These are phyloP conservation scores for Malacoctenus gilli DNA, from an alignment of 2,797 vertebrate genomes.

Conservation along the genomic window DNA sequence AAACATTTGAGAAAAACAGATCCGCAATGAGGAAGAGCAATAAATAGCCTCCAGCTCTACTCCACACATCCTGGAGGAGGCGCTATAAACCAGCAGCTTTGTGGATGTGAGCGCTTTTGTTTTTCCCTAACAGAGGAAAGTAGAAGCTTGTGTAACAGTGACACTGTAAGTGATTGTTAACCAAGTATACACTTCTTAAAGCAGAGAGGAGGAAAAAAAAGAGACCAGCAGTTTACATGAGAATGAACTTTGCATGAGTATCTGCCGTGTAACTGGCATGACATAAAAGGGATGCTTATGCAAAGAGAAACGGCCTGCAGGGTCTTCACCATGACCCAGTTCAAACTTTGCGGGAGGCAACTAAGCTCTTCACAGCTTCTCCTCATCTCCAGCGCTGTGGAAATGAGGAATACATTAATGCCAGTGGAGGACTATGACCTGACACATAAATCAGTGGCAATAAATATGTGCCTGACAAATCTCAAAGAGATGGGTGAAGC, in stretches of 20 bases:
- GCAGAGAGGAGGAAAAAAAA: conserved; percentile 22
- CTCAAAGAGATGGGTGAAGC: conserved; percentile 53
- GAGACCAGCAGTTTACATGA: conserved; percentile 51
- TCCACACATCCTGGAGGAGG: too few species aligned
- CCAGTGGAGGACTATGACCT: conserved; percentile 70
- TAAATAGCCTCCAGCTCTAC: too few species aligned
- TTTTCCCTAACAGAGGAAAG: too few species aligned
- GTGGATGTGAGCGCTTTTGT: too few species aligned
- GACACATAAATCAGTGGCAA: conserved; percentile 74
- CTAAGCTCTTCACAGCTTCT: conserved; percentile 53
- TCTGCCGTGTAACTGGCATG: conserved; percentile 63
- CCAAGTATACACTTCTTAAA: conserved; percentile 18
- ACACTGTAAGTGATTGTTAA: too few species aligned
- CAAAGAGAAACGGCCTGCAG: conserved; percentile 68
- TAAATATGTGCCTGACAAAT: conserved; percentile 67
- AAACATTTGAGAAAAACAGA: too few species aligned
- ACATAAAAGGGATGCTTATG: conserved; percentile 71
- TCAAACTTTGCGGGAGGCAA: conserved; percentile 69
- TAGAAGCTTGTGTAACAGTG: too few species aligned
- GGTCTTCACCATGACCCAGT: conserved; percentile 68
- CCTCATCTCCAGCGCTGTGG: conserved; percentile 48
- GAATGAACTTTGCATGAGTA: conserved; percentile 57
- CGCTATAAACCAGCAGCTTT: too few species aligned
- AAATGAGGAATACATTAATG: conserved; percentile 75
- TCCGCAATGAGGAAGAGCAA: too few species aligned